Percentiles rank a stretch among this genome's conserved stretches.
These are phyloP conservation scores for Drosophila kuntzei DNA, from an alignment of 2,888 invertebrate genomes.

Conservation along the genomic window DNA sequence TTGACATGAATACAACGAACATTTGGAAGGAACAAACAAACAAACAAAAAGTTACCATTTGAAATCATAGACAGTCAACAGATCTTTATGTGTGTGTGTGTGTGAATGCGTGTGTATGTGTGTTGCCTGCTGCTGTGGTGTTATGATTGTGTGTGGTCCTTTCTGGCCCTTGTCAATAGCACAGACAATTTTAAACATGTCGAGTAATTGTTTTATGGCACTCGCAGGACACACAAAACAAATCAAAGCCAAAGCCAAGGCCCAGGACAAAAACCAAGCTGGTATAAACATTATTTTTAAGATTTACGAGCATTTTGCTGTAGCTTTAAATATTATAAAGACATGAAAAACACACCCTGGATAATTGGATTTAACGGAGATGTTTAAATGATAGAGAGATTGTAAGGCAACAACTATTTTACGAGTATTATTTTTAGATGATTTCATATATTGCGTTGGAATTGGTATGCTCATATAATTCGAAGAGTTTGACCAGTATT, in stretches of 20 bases:
- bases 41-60: slow-evolving; percentile 55
- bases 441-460: no score
- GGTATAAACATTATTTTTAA: slow-evolving; percentile 38
- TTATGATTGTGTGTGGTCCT: slow-evolving; percentile 25
- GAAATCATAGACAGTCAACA: slow-evolving; percentile 54
- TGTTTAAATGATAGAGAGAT: not conserved
- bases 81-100: slow-evolving; percentile 10
- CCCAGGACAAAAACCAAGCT: slow-evolving; percentile 26
- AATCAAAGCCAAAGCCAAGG: slow-evolving; percentile 45
- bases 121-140: slow-evolving; percentile 19
- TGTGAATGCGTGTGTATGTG: slow-evolving; percentile 8
- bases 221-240: slow-evolving; percentile 69
- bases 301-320: slow-evolving; percentile 48
- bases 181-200: slow-evolving; percentile 55
- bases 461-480: not conserved
- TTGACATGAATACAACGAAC: slow-evolving; percentile 61
- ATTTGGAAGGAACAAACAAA: slow-evolving; percentile 44
- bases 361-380: slow-evolving; percentile 48
- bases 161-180: slow-evolving; percentile 55
- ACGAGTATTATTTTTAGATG: no score
- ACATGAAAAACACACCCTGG: slow-evolving; percentile 30
- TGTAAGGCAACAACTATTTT: not conserved
- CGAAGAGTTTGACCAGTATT: not conserved
- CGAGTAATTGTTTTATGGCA: slow-evolving; percentile 76
- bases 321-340: slow-evolving; percentile 31